phyloP scores from a whole-genome alignment of 2,888 invertebrate species.

The Microlaimidae sp. region DNA sequence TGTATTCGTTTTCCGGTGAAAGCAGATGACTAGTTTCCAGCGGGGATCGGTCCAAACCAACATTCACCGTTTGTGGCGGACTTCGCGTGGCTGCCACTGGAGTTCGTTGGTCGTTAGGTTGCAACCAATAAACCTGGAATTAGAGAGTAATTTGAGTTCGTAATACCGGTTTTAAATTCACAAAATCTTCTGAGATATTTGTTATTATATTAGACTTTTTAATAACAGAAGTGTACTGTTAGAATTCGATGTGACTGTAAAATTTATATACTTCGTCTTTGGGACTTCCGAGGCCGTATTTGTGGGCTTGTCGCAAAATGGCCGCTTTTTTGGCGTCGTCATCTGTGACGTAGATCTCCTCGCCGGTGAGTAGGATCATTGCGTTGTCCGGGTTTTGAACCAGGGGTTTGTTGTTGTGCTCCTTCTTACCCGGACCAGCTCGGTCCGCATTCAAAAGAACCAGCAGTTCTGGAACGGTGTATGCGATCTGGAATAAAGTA shows the following conservation, averaged over 20 bases:
- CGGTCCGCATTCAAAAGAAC: neutral
- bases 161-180: too few species aligned
- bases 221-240: too few species aligned
- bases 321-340: slow-evolving; percentile 22
- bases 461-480: neutral
- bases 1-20: neutral
- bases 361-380: neutral
- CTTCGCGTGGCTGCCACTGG: neutral
- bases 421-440: neutral
- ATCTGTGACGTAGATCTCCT: slow-evolving; percentile 24
- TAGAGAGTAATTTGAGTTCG: too few species aligned
- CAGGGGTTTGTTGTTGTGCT: neutral
- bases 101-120: slow-evolving; percentile 19
- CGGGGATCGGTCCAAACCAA: too few species aligned
- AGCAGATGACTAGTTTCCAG: neutral
- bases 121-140: slow-evolving; percentile 36
- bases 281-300: slow-evolving; percentile 19
- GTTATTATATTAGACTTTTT: too few species aligned
- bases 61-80: neutral
- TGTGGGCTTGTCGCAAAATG: slow-evolving; percentile 22
- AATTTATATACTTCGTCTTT: slow-evolving; percentile 34
- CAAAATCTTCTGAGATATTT: too few species aligned
- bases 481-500: too few species aligned
- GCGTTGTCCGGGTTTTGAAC: neutral
- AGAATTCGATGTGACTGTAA: too few species aligned